Conservation (phyloP, 2,888 invertebrate species). For the Hydroisotoma schaefferi region DNA sequence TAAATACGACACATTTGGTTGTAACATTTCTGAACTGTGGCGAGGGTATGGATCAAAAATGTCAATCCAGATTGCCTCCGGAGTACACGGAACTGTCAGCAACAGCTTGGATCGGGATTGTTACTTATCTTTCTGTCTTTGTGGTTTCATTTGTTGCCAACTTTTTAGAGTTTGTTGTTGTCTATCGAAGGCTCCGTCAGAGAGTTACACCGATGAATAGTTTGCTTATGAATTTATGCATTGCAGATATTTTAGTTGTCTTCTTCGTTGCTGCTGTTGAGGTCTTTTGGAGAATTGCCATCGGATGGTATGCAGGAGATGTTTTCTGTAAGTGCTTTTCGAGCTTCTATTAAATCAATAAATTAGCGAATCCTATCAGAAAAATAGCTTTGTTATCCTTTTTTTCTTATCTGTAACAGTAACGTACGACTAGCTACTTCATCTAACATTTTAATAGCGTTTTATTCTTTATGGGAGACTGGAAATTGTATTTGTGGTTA, state of each 20-base stretch:
- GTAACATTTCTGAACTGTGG: too few relatives aligned
- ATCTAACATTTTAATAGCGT: too few relatives aligned
- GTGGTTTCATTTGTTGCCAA: constrained; percentile 39
- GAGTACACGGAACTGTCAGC: constrained; percentile 29
- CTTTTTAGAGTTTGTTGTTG: constrained; percentile 33
- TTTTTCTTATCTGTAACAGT: too few relatives aligned
- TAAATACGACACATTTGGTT: too few relatives aligned
- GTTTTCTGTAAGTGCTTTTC: constrained; percentile 39
- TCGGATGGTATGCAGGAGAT: constrained; percentile 41
- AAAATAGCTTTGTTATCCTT: too few relatives aligned
- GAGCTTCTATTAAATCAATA: too few relatives aligned
- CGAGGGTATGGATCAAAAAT: too few relatives aligned
- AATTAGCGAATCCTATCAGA: too few relatives aligned
- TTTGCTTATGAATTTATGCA: constrained; percentile 40
- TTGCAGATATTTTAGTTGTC: constrained; percentile 38
- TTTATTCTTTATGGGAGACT: too few relatives aligned
- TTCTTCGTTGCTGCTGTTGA: constrained; percentile 36
- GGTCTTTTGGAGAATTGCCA: constrained; percentile 36
- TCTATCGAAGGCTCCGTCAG: constrained; percentile 26
- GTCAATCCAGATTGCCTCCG: too few relatives aligned
- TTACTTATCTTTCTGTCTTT: constrained; percentile 33
- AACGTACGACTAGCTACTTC: too few relatives aligned
- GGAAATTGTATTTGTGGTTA: too few relatives aligned
- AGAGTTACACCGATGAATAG: constrained; percentile 39
- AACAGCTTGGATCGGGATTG: constrained; percentile 31